Base-by-base conservation (phyloP, 1,140 invertebrate species). In the Diprion similis region DNA sequence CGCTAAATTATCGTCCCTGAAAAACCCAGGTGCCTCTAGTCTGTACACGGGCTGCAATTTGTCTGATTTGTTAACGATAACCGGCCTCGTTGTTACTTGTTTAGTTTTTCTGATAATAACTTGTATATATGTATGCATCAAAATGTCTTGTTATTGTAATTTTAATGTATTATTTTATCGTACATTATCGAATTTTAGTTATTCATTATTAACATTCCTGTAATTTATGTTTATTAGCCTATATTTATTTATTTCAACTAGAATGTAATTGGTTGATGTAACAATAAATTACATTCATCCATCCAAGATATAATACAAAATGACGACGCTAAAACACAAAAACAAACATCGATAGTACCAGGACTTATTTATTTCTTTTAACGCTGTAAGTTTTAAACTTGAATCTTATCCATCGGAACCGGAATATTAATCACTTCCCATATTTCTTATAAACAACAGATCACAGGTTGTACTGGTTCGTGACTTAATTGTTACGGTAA, bases 1-100 rank as follows among this genome's bases (percentile, higher is more conserved):
- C 51, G 9, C 51, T 59, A 17, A 59, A 59, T 59, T 59, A 17
- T 59, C 51, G n/a, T 59, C 11, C 51, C 51, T 17, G 51, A 59
- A 13, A 59, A 59, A 59, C 51, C 51, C n/a, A 59, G 51, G 51
- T 59, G 51, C 51, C 51, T 59, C 51, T 59, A 59, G 51, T 59
- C 51, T 59, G 51, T 59, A 59, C 51, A 59, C 51, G 51, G 51
- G 51, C 51, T 59, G 51, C 51, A 59, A 59, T 59, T 17, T 59
- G 11, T 59, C n/a, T 6, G 51, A 59, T 15, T 59, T 17, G n/a
- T 59, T 59, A 59, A 59, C n/a, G 11, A 59, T 59, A 8, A 59
- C 51, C n/a, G 51, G 51, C 51, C 51, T 17, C 51, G 51, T 59
- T 59, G 51, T 59, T 59, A 59, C 51, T 59, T 59, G 1, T 37